Percentiles rank a stretch among this genome's conserved stretches.
Conservation (phyloP, 1,140 invertebrate genomes). For the Drosophila repletoides region DNA sequence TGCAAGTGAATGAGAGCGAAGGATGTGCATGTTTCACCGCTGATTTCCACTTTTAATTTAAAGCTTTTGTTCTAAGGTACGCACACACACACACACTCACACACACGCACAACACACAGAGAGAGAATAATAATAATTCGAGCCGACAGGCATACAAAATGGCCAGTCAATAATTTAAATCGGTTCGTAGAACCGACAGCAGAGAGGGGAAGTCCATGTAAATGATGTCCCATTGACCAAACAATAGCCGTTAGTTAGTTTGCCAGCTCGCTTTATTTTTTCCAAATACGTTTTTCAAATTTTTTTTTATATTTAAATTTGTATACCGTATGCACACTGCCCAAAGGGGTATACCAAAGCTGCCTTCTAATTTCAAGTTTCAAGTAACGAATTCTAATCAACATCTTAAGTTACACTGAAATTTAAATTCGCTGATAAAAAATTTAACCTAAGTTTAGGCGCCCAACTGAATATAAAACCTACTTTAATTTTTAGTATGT, state of each 20-base stretch:
- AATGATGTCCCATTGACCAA: constrained; percentile 52
- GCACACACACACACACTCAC: constrained; percentile 8
- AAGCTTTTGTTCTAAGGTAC: constrained; percentile 72
- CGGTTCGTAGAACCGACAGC: not conserved
- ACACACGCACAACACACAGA: not conserved
- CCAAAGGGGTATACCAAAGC: too few relatives aligned
- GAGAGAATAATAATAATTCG: constrained; percentile 15
- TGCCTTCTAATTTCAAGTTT: too few relatives aligned
- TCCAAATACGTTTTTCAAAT: constrained; percentile 22
- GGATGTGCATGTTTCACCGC: constrained; percentile 49
- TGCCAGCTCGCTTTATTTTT: constrained; percentile 40
- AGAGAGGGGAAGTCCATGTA: constrained; percentile 32
- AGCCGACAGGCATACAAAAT: constrained; percentile 24
- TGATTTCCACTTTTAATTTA: constrained; percentile 78
- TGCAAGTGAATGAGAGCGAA: not conserved
- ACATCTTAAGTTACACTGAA: too few relatives aligned
- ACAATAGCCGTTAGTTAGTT: constrained; percentile 76
- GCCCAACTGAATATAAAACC: too few relatives aligned
- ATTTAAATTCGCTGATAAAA: too few relatives aligned
- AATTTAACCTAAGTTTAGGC: too few relatives aligned
- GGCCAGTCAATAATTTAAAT: constrained; percentile 36
- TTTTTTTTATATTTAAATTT: not conserved
- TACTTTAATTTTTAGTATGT: too few relatives aligned
- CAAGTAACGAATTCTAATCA: too few relatives aligned
- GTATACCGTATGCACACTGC: too few relatives aligned